Conservation (phyloP, 2,113 vertebrate genomes). For the Lampris megalopsis region DNA sequence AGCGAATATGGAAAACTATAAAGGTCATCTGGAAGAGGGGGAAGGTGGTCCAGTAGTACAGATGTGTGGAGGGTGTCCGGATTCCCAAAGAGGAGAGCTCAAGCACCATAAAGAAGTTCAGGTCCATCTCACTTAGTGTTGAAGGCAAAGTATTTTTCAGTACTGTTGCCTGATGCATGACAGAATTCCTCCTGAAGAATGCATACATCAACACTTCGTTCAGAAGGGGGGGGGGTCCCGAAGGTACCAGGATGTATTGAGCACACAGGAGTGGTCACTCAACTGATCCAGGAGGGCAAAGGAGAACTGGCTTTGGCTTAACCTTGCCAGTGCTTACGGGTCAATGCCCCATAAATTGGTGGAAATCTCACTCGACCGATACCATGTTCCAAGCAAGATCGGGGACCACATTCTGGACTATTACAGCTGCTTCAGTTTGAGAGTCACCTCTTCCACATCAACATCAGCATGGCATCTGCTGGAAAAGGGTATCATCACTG, state of each 20-base stretch:
- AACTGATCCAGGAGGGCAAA: not conserved
- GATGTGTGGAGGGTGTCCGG: conserved; percentile 4
- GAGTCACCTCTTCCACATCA: no score
- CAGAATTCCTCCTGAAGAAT: not conserved
- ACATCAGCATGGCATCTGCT: no score
- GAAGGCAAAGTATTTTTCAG: not conserved
- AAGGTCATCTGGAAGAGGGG: not conserved
- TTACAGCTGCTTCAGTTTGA: no score
- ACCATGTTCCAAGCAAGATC: no score
- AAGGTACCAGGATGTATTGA: not conserved
- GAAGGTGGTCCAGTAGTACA: conserved; percentile 4
- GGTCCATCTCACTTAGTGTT: conserved; percentile 5
- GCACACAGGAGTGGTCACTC: not conserved
- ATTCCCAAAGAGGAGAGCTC: not conserved
- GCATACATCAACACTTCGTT: not conserved
- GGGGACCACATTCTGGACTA: no score
- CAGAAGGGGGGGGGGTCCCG: not conserved
- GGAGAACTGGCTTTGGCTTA: not conserved
- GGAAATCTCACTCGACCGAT: no score
- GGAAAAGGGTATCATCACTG: no score
- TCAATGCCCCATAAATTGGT: no score
- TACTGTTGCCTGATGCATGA: not conserved
- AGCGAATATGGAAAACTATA: conserved; percentile 11
- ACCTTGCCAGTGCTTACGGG: no score
- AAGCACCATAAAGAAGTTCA: conserved; percentile 15